A percentile compares a stretch with the other conserved stretches of the same genome.
Conservation (phyloP, 1,140 invertebrate genomes). For the Oscheius sp. region DNA sequence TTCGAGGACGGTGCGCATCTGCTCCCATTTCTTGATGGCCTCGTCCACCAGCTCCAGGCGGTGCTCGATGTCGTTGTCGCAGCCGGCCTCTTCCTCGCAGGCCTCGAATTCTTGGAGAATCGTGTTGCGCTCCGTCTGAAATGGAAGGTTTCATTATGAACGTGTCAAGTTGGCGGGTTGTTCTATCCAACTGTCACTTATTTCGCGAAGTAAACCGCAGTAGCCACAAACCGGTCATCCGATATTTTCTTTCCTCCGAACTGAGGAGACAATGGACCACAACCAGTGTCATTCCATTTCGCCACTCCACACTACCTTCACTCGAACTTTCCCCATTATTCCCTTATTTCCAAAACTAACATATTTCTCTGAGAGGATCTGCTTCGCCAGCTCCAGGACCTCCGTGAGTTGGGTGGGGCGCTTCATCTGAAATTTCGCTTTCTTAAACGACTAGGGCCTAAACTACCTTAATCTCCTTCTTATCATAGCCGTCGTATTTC, state of each 20-base stretch:
- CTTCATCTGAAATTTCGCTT: constrained; percentile 69
- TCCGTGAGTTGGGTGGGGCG: constrained; percentile 90
- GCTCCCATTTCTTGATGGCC: constrained; percentile 91
- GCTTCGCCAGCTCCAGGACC: constrained; percentile 63
- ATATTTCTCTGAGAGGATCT: constrained; percentile 53
- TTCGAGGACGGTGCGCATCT: constrained; percentile 94
- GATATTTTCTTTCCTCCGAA: neutral
- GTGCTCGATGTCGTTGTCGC: constrained; percentile 38
- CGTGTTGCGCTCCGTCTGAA: constrained; percentile 20
- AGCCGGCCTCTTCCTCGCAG: constrained; percentile 18
- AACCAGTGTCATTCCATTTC: too few species aligned
- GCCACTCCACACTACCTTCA: too few species aligned
- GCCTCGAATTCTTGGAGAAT: constrained; percentile 27
- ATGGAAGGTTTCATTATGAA: too few species aligned
- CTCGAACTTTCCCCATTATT: neutral
- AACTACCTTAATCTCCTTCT: constrained; percentile 81
- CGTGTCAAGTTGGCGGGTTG: too few species aligned
- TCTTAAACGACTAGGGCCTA: neutral
- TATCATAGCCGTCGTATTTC: constrained; percentile 91
- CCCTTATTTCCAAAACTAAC: neutral
- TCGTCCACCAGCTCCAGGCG: constrained; percentile 87
- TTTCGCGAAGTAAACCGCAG: too few species aligned
- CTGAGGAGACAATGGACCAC: too few species aligned
- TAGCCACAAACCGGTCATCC: too few species aligned
- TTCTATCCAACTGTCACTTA: too few species aligned